Evolutionary conservation across 2,797 vertebrate genomes (phyloP), one percentile per base, ranked within the genome.

Genomic region (Anguilla megastoma): DNA sequence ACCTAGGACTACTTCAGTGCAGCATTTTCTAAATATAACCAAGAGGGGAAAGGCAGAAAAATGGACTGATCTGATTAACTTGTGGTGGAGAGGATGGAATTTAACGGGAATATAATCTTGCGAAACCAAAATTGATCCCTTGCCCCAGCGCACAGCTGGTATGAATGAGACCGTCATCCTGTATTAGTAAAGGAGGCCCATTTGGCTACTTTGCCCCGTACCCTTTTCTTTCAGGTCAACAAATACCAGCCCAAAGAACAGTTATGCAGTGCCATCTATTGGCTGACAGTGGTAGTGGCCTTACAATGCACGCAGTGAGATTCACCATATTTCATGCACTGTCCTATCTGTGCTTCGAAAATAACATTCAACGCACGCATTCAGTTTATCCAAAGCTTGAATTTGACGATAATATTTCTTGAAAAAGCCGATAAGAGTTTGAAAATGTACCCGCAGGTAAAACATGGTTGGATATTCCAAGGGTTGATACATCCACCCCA

Each of bases 221-320:
- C 21, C 36, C 14, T 21, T 50, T 50, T 10, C 12, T n/a, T 83
- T 52, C 5, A 84, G 50, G 24, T 30, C 52, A 84, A 58, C 27
- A 4, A n/a, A 82, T 12, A 56, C 83, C 52, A 12, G 16, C 3
- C 48, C 45, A 56, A 56, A 30, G 18, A 56, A 30, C 21, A 52
- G 45, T 58, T 16, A 56, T 16, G 50, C 83, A 84, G 83, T 84
- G 83, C 83, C 83, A 84, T 84, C 83, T 84, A 18, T 27, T 54
- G 83, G 83, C 83, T 30, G 50, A 24, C 9, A 84, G 27, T 30
- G 52, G 83, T 52, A 56, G 30, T 7, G 0, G 41, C 33, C n/a
- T 56, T 14, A 84, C 24, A 58, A 16, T 0, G 1, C 3, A 16
- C 27, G 50, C 79, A 82, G 50, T 50, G 18, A 21, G 16, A 1